Base-by-base conservation (phyloP, 2,113 vertebrate species). In the Nothocercus julius region DNA sequence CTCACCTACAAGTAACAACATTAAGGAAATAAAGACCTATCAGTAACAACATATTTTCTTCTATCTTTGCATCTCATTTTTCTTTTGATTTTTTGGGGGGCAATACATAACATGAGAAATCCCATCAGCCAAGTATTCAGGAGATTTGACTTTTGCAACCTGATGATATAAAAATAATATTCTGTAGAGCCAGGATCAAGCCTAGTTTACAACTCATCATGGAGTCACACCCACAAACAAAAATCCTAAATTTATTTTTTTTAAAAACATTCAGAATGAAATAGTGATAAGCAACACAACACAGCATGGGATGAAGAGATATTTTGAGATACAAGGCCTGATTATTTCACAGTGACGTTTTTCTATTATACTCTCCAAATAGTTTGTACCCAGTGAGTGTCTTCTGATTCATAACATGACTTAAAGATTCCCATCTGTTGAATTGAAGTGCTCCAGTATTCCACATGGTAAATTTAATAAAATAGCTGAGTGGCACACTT, bases 401-500 rank as follows among this genome's bases (percentile, higher is more conserved):
- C 45, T 95, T 85, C 72, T 93, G 85, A 91, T 76, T 95, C 64
- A 61, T 75, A 81, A 74, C 36, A 67, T 69, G 62, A 79, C 42
- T 91, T 90, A 84, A 77, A 90, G 53, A 77, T 83, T 54, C 34
- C 93, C 88, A 91, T 94, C 93, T 96, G 82, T 67, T 96, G 87
- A 93, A 74, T 0, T 87, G 63, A 83, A 93, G 28, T 14, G 51
- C 69, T 72, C 69, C 36, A 72, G 38, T 86, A 73, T 93, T 95
- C 69, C 68, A 66, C 68, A 58, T 66, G 69, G 28, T 72, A 84
- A 64, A 28, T 90, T 95, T 93, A 84, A 58, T 90, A 86, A 94
- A 95, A 94, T 44, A 94, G 73, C 80, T 82, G 34, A 88, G 53
- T 90, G 78, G 38, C 32, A 78, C 47, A 84, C 34, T 95, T 90